Evolutionary conservation across 2,888 invertebrate genomes (phyloP).

Genomic region (Cyrtodaria siliqua): DNA sequence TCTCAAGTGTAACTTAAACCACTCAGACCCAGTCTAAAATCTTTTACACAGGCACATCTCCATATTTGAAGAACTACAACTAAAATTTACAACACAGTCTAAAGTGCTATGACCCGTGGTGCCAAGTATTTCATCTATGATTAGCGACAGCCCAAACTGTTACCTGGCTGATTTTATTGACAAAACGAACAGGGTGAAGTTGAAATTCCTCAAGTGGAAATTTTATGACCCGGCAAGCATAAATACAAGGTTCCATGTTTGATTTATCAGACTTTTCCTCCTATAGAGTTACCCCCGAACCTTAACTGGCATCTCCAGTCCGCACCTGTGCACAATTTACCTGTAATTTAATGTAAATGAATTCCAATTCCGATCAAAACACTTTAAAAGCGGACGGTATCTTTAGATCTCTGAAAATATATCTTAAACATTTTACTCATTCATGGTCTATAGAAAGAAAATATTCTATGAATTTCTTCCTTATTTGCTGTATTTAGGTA

Average conservation of each 20-base stretch:
- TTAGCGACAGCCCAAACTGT: neutral
- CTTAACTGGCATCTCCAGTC: no score
- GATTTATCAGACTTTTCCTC: slow-evolving; percentile 17
- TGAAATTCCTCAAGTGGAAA: slow-evolving; percentile 27
- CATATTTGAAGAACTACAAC: neutral
- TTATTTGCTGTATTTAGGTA: no score
- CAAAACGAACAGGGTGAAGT: neutral
- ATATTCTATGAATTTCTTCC: no score
- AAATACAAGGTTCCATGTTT: slow-evolving; percentile 23
- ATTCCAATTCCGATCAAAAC: no score
- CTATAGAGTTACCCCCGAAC: neutral
- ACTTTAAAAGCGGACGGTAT: no score
- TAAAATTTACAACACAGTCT: neutral
- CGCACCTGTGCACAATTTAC: no score
- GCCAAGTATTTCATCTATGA: slow-evolving; percentile 15
- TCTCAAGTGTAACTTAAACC: neutral
- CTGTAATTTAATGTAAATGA: no score
- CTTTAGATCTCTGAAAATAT: no score
- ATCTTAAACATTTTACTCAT: no score
- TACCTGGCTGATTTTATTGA: neutral
- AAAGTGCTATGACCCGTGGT: slow-evolving; percentile 11
- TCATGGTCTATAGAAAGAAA: no score
- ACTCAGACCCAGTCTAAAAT: neutral
- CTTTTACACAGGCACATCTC: no score
- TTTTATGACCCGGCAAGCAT: slow-evolving; percentile 22